A percentile compares a stretch with the other conserved stretches of the same genome.
Evolutionary conservation across 2,888 invertebrate genomes (phyloP).

Genomic region (Ernsta delagoae): DNA sequence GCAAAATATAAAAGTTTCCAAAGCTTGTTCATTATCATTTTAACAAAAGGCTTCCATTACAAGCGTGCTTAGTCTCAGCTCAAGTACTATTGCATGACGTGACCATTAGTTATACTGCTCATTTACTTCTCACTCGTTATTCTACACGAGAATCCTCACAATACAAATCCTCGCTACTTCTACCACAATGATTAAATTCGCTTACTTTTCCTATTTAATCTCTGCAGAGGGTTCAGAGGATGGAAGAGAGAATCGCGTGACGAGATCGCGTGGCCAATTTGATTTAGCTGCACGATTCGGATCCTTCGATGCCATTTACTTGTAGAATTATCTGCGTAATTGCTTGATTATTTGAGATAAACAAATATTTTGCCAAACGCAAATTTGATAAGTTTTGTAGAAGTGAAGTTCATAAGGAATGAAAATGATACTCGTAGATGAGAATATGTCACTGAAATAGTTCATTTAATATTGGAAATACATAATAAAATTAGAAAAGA

Average conservation of each 20-base stretch:
- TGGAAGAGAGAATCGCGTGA: conserved; percentile 51
- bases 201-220: conserved; percentile 20
- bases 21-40: not conserved
- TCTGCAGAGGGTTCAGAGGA: conserved; percentile 11
- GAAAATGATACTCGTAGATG: no score
- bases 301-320: conserved; percentile 17
- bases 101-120: not conserved
- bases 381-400: no score
- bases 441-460: no score
- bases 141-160: conserved; percentile 5
- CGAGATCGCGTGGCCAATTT: conserved; percentile 55
- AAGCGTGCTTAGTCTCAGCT: not conserved
- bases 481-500: no score
- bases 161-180: conserved; percentile 14
- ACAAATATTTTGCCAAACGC: not conserved
- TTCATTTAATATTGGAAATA: no score
- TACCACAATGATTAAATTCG: conserved; percentile 24
- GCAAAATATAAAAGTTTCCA: not conserved
- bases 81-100: conserved; percentile 6
- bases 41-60: conserved; percentile 1
- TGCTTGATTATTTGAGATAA: not conserved
- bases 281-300: conserved; percentile 47
- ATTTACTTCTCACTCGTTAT: conserved; percentile 1
- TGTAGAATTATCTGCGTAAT: conserved; percentile 5
- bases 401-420: no score